These are phyloP conservation scores for Orthonyx spaldingii DNA, from an alignment of 2,113 vertebrate species.

Conservation along the genomic window DNA sequence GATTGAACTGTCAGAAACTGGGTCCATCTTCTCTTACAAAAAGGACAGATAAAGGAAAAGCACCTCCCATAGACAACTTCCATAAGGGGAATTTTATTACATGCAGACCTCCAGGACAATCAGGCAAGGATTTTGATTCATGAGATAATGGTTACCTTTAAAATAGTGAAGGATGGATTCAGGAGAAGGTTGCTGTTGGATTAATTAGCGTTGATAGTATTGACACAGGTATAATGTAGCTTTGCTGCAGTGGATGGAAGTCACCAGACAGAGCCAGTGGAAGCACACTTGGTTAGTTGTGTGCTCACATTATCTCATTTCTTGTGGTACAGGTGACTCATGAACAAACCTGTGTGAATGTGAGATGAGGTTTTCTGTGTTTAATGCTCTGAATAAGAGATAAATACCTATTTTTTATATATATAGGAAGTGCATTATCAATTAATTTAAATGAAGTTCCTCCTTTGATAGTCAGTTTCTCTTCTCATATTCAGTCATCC, in stretches of 20 bases:
- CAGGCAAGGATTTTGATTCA: not conserved
- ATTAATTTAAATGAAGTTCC: not conserved
- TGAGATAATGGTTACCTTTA: not conserved
- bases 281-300: not conserved
- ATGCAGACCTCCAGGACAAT: not conserved
- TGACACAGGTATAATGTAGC: not conserved
- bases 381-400: not conserved
- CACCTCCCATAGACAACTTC: not conserved
- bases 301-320: not conserved
- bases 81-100: not conserved
- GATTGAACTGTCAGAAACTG: not conserved
- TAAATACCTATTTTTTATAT: not conserved
- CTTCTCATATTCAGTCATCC: not conserved
- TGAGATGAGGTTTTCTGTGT: not conserved
- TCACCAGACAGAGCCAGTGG: not conserved
- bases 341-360: not conserved
- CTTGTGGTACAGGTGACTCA: not conserved
- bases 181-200: conserved; percentile 1
- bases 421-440: not conserved
- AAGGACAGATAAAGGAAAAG: not conserved
- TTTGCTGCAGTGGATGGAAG: not conserved
- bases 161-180: not conserved
- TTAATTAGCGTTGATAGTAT: conserved; percentile 8
- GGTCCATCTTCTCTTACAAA: not conserved
- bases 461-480: not conserved